These are phyloP conservation scores for Halichoeres trimaculatus DNA, from an alignment of 2,113 vertebrate genomes.

Conservation along the genomic window DNA sequence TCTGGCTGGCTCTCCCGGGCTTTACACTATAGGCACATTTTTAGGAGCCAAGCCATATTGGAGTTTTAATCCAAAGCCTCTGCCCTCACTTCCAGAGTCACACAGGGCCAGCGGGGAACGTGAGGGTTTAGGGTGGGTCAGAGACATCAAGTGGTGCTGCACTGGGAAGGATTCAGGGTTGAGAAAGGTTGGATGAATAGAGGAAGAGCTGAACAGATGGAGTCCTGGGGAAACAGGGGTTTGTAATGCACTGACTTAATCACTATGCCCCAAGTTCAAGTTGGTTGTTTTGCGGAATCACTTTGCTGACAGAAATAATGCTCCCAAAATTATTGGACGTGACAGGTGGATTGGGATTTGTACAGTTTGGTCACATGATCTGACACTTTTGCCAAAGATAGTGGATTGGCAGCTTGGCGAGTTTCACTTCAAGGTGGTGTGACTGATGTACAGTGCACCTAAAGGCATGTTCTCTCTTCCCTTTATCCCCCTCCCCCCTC, in stretches of 20 bases:
- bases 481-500: constrained; percentile 2
- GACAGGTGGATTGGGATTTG: background rate
- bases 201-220: background rate
- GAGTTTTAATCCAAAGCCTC: constrained; percentile 61
- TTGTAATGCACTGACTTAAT: background rate
- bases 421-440: background rate
- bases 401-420: constrained; percentile 4
- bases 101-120: constrained; percentile 2
- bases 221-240: background rate
- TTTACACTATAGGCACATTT: constrained; percentile 28
- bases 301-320: background rate
- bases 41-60: constrained; percentile 43
- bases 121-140: constrained; percentile 1
- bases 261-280: background rate
- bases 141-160: background rate
- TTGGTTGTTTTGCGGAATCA: too few relatives aligned
- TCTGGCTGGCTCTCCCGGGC: constrained; percentile 54
- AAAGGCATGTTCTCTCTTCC: constrained; percentile 11
- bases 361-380: background rate
- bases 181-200: background rate
- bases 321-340: background rate
- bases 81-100: background rate
- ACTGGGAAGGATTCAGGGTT: background rate
- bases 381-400: background rate
- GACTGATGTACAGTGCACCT: background rate